Conservation (phyloP, 2,113 vertebrate genomes). For the Heloderma charlesbogerti region DNA sequence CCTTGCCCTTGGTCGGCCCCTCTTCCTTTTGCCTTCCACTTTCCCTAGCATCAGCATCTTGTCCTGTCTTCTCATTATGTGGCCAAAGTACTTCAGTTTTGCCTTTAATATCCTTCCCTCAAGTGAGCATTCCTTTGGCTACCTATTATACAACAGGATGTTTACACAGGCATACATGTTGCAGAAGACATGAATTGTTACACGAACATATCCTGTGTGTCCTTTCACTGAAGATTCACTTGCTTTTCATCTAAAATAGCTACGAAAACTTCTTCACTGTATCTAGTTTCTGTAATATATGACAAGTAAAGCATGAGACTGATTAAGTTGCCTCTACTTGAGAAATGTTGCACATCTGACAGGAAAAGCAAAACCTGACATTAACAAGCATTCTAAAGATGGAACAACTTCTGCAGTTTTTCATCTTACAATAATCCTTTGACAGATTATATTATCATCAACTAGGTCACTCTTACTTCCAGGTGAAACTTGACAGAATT, state of each 20-base stretch:
- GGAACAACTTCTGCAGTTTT: not conserved
- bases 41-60: too few relatives aligned
- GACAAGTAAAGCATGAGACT: not conserved
- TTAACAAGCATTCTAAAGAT: constrained; percentile 5
- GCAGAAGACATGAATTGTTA: not conserved
- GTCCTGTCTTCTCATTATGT: too few relatives aligned
- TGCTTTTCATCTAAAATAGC: not conserved
- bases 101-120: too few relatives aligned
- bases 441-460: not conserved
- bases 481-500: not conserved
- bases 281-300: not conserved
- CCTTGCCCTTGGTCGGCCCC: too few relatives aligned
- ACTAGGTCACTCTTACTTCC: not conserved
- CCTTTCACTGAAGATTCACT: not conserved
- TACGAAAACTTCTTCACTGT: not conserved
- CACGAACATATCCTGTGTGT: not conserved
- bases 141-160: not conserved
- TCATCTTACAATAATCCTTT: not conserved
- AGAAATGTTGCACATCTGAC: constrained; percentile 17
- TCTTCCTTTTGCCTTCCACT: too few relatives aligned
- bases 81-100: too few relatives aligned
- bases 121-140: not conserved
- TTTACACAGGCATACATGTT: not conserved
- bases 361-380: not conserved
- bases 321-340: not conserved